Evolutionary conservation across 2,888 invertebrate species (phyloP).

Genomic region (Abscondita cerata): DNA sequence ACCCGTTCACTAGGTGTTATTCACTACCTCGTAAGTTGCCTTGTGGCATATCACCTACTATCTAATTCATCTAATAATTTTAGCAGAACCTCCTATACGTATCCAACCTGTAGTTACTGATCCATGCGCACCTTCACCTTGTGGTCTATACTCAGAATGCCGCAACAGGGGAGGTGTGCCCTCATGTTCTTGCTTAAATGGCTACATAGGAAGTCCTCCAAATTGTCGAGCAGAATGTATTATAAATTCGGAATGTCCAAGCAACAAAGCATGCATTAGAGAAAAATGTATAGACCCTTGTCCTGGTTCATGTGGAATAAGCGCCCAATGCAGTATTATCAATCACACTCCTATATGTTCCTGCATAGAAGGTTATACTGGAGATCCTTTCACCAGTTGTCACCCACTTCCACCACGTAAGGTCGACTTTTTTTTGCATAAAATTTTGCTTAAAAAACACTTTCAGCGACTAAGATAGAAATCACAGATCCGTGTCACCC

Average conservation of each 20-base stretch:
- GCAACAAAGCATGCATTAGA: slow-evolving; percentile 70
- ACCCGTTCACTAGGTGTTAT: slow-evolving; percentile 70
- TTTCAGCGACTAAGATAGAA: slow-evolving; percentile 53
- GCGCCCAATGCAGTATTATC: slow-evolving; percentile 70
- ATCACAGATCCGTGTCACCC: slow-evolving; percentile 64
- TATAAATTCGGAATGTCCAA: slow-evolving; percentile 70
- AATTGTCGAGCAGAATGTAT: slow-evolving; percentile 72
- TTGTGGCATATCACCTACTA: too few relatives aligned
- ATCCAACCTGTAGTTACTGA: slow-evolving; percentile 14
- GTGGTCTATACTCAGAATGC: slow-evolving; percentile 70
- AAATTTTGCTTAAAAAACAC: neutral
- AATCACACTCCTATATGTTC: slow-evolving; percentile 71
- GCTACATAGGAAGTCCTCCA: slow-evolving; percentile 70
- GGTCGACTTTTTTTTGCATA: slow-evolving; percentile 21
- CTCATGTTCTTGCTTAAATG: slow-evolving; percentile 65
- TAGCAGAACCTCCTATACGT: slow-evolving; percentile 26
- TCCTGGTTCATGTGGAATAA: slow-evolving; percentile 68
- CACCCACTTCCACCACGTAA: slow-evolving; percentile 61
- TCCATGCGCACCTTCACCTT: slow-evolving; percentile 70
- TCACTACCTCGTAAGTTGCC: slow-evolving; percentile 54
- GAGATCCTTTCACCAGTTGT: slow-evolving; percentile 83
- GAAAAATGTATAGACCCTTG: slow-evolving; percentile 71
- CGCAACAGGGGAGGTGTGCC: slow-evolving; percentile 59
- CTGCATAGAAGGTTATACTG: slow-evolving; percentile 67
- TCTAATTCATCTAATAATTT: slow-evolving; percentile 13